These are phyloP conservation scores for Aproaerema taeniolella DNA, from an alignment of 2,888 invertebrate species.

Conservation along the genomic window DNA sequence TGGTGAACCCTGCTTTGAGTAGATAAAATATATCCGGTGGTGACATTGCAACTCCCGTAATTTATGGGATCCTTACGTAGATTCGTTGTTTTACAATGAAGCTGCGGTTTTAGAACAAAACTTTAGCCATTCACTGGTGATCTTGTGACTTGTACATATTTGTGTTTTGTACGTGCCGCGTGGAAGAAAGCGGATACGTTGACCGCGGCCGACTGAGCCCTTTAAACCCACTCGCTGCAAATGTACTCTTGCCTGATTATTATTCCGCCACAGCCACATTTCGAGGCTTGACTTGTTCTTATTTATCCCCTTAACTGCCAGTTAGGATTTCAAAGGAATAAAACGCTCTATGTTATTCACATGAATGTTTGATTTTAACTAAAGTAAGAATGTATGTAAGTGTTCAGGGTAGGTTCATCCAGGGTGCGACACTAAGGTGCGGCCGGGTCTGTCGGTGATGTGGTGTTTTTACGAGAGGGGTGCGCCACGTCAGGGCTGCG, in stretches of 20 bases:
- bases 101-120: conserved; percentile 5
- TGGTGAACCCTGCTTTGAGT: no score
- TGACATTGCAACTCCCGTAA: conserved; percentile 1
- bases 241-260: conserved; percentile 20
- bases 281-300: no score
- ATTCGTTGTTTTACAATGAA: conserved; percentile 1
- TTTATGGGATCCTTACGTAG: conserved; percentile 5
- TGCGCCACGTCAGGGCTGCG: conserved; percentile 64
- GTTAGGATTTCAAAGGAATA: conserved; percentile 26
- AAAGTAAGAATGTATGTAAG: not conserved
- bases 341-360: no score
- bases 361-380: conserved; percentile 9
- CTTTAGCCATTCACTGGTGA: conserved; percentile 25
- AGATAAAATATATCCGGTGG: not conserved
- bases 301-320: conserved; percentile 30
- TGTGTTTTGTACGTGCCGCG: conserved; percentile 26
- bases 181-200: conserved; percentile 28
- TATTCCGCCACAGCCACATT: conserved; percentile 27
- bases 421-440: conserved; percentile 64
- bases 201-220: conserved; percentile 22
- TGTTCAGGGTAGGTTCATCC: conserved; percentile 42
- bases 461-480: conserved; percentile 71
- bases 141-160: conserved; percentile 11
- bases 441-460: conserved; percentile 60
- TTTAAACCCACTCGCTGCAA: conserved; percentile 25